Base-by-base conservation (phyloP, 2,797 vertebrate genomes). In the Cheirogaleus major region DNA sequence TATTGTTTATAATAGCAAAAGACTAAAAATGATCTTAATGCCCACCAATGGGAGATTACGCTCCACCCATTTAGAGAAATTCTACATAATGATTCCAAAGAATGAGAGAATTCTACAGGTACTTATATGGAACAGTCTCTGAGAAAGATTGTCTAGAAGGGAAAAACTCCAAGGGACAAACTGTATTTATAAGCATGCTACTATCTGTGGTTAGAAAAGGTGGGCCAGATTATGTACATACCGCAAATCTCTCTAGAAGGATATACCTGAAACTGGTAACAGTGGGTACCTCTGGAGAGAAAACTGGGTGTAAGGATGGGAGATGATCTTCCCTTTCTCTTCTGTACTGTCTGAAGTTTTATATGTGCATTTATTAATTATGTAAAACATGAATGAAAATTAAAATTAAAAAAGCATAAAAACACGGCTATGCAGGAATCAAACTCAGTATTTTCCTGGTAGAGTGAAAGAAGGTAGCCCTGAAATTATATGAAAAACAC, bases 401-500 rank as follows among this genome's bases (percentile, higher is more conserved):
- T 11, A 17, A 38, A 90, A 80, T 59, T 30, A 30, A 32, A 70
- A 35, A 84, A 95, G 79, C 52, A 30, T 12, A 61, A 38, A 92
- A 82, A 20, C 12, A 92, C 3, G 45, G 50, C n/a, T 32, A 43
- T 32, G 0, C 14, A 48, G 25, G 48, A 59, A 52, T 41, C 89
- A 79, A 91, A 91, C 9, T 72, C 72, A 75, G 0, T 41, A 30
- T 92, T 80, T 94, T 76, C 57, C 41, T 70, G 25, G 55, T 50
- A 32, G 14, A 17, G 5, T 67, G 7, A 78, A 82, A 89, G 55
- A 79, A 30, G 8, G 11, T n/a, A 55, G 45, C 10, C 32, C 23
- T 63, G 2, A 75, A 89, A 72, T 93, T 75, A 93, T 59, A 50
- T 93, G 22, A 91, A 91, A 96, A 67, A 61, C 45, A 94, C 57